Evolutionary conservation across 2,888 invertebrate genomes (phyloP), one percentile per base, ranked within the genome.

Genomic region (Allacma fusca): DNA sequence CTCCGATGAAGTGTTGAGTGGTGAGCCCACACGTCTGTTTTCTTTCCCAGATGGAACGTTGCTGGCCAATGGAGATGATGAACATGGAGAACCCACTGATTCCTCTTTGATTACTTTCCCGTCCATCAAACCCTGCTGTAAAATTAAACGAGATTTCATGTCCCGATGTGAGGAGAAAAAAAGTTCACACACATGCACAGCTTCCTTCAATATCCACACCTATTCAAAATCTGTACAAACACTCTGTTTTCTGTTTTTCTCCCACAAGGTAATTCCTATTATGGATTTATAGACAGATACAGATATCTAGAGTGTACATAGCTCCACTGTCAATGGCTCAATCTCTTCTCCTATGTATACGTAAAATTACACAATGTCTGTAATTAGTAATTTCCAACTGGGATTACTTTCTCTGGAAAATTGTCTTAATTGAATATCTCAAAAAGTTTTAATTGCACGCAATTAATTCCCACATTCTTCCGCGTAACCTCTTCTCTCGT

Each of bases 31-130:
- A n/a, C 83, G 80, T 76, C 84, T 80, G 79, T 84, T 84, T 79
- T 84, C 84, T 77, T 84, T 84, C 23, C 84, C 84, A 78, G 82
- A 59, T 72, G 81, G 80, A 72, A 81, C 59, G 79, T 69, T 72
- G 65, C n/a, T 57, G 67, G 21, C 23, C 59, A 69, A 43, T 62
- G 73, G 69, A 44, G 77, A 59, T 29, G 79, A 76, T 44, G 81
- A 79, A 59, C 79, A 76, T 40, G 81, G 81, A 68, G 81, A 81
- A 50, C 76, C 78, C 62, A 77, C 70, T 68, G 81, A 81, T 81
- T 84, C 84, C 75, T 84, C 84, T 81, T 84, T 84, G 76, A 84
- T 84, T 74, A 81, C 81, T 81, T 84, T 84, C 76, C 84, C 84
- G 82, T 84, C 84, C 84, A 84, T 84, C 79, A 82, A 81, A 78